Conservation (phyloP, 2,888 invertebrate species). For the Phania funesta region DNA sequence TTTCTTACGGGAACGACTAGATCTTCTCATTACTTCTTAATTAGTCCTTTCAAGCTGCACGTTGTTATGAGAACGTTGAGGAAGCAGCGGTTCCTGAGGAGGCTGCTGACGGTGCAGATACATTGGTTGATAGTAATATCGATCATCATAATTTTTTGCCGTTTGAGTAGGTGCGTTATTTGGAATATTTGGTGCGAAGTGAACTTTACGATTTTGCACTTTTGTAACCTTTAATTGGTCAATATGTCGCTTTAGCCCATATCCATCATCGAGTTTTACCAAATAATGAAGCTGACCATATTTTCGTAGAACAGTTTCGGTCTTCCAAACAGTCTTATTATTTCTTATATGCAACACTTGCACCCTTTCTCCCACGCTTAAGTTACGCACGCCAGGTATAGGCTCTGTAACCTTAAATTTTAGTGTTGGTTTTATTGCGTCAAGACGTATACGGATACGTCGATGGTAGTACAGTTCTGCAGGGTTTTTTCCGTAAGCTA, state of each 20-base stretch:
- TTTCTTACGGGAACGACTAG: too few species aligned
- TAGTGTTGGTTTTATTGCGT: slow-evolving; percentile 41
- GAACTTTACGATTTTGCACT: background rate
- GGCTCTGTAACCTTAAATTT: slow-evolving; percentile 25
- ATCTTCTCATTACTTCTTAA: too few species aligned
- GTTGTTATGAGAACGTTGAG: too few species aligned
- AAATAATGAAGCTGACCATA: background rate
- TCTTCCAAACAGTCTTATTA: slow-evolving; percentile 53
- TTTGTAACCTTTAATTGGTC: background rate
- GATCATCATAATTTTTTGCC: background rate
- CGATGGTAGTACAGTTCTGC: slow-evolving; percentile 52
- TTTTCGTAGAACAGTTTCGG: slow-evolving; percentile 13
- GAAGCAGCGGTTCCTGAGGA: too few species aligned
- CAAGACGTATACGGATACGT: slow-evolving; percentile 45
- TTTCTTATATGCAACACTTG: slow-evolving; percentile 33
- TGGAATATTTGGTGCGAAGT: background rate
- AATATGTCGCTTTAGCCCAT: background rate
- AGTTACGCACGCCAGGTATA: slow-evolving; percentile 29
- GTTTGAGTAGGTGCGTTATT: too few species aligned
- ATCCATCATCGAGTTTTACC: background rate
- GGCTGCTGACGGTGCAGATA: too few species aligned
- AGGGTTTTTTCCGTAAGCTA: slow-evolving; percentile 48
- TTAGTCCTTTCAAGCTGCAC: too few species aligned
- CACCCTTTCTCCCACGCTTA: slow-evolving; percentile 52
- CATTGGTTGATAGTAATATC: background rate